These are phyloP conservation scores for Aphrophora alni DNA, from an alignment of 2,888 invertebrate species.

Conservation along the genomic window DNA sequence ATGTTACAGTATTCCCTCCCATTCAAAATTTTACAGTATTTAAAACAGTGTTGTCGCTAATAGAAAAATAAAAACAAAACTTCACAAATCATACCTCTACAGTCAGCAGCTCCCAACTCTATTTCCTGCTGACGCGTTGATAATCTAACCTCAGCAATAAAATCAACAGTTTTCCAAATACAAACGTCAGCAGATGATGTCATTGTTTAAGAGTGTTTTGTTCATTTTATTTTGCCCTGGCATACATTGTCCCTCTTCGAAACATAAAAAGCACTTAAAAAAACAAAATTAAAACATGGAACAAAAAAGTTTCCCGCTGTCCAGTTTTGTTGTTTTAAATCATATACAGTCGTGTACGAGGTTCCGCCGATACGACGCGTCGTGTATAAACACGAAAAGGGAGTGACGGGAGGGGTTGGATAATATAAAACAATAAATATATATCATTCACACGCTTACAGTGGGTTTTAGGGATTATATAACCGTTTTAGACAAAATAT, in stretches of 20 bases:
- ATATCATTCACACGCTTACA: background rate
- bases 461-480: background rate
- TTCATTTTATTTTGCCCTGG: background rate
- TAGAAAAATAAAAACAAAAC: too few species aligned
- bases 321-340: background rate
- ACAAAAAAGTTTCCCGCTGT: background rate
- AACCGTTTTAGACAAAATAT: background rate
- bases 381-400: background rate
- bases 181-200: background rate
- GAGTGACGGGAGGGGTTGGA: background rate
- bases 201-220: background rate
- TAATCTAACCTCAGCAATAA: background rate
- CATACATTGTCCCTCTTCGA: background rate
- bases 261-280: background rate
- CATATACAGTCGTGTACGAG: background rate
- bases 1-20: too few species aligned
- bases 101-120: background rate
- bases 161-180: background rate
- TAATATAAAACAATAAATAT: conserved; percentile 6
- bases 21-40: too few species aligned
- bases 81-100: too few species aligned
- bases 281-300: background rate
- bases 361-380: background rate
- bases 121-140: background rate
- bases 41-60: too few species aligned